phyloP scores from a whole-genome alignment of 2,888 invertebrate genomes.

The Zhengitettix transpicula region DNA sequence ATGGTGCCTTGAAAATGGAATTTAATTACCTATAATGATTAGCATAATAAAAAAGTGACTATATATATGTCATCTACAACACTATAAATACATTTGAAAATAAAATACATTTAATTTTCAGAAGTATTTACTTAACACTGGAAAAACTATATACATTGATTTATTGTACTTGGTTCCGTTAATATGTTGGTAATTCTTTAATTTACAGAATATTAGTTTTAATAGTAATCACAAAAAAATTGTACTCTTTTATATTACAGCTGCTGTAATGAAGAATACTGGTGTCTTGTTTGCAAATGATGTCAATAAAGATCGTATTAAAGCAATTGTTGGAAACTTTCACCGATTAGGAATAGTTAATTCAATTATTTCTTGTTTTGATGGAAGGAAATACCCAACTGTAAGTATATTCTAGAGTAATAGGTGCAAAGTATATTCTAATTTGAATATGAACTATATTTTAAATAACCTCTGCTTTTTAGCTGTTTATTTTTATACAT shows the following conservation, averaged over 20 bases:
- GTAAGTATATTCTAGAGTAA: slow-evolving; percentile 21
- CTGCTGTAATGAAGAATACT: slow-evolving; percentile 95
- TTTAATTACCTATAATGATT: no score
- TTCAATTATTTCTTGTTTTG: slow-evolving; percentile 73
- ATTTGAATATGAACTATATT: background rate
- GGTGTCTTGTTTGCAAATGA: slow-evolving; percentile 95
- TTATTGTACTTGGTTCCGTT: background rate
- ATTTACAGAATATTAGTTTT: no score
- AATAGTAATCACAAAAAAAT: no score
- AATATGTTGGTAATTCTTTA: background rate
- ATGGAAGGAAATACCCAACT: slow-evolving; percentile 69
- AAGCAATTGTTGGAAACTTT: slow-evolving; percentile 89
- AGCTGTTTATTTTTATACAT: no score
- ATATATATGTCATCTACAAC: no score
- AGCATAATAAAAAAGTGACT: no score
- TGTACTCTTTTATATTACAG: slow-evolving; percentile 25
- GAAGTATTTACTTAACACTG: no score
- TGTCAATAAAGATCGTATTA: slow-evolving; percentile 71
- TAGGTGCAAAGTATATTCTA: slow-evolving; percentile 1
- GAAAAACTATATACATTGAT: no score
- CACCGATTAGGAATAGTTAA: slow-evolving; percentile 93
- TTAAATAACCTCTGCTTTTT: background rate
- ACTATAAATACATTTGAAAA: no score
- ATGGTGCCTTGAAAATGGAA: no score
- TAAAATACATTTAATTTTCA: no score